Percentiles rank a stretch among this genome's conserved stretches.
phyloP scores from a whole-genome alignment of 2,113 vertebrate species.

The Etia nguti region DNA sequence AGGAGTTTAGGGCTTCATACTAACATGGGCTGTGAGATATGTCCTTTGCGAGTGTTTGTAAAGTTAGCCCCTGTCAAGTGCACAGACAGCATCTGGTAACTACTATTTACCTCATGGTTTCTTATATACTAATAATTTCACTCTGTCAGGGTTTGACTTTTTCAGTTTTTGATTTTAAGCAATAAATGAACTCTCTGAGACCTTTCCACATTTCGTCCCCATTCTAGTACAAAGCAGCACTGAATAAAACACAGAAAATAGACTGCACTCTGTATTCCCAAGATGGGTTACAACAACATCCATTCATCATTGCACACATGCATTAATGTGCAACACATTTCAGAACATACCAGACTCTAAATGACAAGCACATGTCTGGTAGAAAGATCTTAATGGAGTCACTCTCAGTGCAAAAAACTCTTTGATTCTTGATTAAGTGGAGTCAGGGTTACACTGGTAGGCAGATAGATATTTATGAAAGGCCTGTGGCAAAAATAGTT shows the following conservation, averaged over 20 bases:
- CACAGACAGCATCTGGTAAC: not conserved
- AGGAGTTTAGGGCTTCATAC: not conserved
- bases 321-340: slow-evolving; percentile 66
- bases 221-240: slow-evolving; percentile 18
- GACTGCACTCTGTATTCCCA: slow-evolving; percentile 50
- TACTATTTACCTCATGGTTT: not conserved
- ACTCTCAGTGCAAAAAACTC: slow-evolving; percentile 16
- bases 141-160: not conserved
- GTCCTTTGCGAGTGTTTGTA: not conserved
- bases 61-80: not conserved
- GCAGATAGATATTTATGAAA: slow-evolving; percentile 8
- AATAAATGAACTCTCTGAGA: slow-evolving; percentile 39
- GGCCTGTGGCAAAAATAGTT: not conserved
- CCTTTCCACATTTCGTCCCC: slow-evolving; percentile 20
- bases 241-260: slow-evolving; percentile 42
- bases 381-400: slow-evolving; percentile 33
- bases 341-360: slow-evolving; percentile 50
- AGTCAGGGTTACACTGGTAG: not conserved
- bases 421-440: slow-evolving; percentile 32
- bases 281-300: slow-evolving; percentile 57
- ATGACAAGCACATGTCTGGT: slow-evolving; percentile 61
- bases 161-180: not conserved
- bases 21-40: not conserved
- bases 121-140: not conserved
- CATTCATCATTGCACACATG: slow-evolving; percentile 57